Evolutionary conservation across 2,888 invertebrate genomes (phyloP).

Genomic region (Parnassius mnemosyne): DNA sequence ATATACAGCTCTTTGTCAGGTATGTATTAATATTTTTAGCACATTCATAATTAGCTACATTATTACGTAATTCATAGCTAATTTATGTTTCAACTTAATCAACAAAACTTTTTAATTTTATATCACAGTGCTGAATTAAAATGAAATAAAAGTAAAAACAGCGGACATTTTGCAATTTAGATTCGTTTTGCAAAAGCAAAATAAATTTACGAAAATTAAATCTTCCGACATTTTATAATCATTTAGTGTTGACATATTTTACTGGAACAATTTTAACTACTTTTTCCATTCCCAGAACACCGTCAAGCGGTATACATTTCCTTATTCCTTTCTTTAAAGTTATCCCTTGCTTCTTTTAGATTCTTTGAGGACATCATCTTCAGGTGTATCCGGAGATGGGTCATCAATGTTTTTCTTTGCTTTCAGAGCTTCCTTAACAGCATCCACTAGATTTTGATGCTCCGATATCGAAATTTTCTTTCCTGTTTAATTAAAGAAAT

Average conservation of each 20-base stretch:
- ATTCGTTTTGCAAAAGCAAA: conserved; percentile 5
- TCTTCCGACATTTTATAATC: not conserved
- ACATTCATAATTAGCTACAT: conserved; percentile 19
- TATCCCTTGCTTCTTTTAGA: conserved; percentile 71
- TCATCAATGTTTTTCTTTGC: conserved; percentile 66
- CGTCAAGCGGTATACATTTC: conserved; percentile 21
- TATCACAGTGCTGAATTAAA: conserved; percentile 26
- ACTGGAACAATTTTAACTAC: conserved; percentile 16
- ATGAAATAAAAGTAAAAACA: conserved; percentile 12
- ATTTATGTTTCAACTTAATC: not conserved
- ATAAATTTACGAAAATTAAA: conserved; percentile 22
- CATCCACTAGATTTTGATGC: conserved; percentile 80
- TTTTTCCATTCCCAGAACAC: conserved; percentile 13
- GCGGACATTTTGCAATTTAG: conserved; percentile 3
- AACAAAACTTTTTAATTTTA: conserved; percentile 11
- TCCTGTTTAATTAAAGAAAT: conserved; percentile 64
- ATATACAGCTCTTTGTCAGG: conserved; percentile 59
- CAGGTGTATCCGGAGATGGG: conserved; percentile 38
- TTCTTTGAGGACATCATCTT: conserved; percentile 62
- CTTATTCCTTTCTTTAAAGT: not conserved
- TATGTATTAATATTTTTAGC: conserved; percentile 32
- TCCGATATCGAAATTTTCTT: conserved; percentile 82
- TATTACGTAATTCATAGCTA: conserved; percentile 5
- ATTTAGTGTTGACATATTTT: not conserved
- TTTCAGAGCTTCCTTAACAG: conserved; percentile 81